Base-by-base conservation (phyloP, 1,140 invertebrate species). In the Marisa cornuarietis region DNA sequence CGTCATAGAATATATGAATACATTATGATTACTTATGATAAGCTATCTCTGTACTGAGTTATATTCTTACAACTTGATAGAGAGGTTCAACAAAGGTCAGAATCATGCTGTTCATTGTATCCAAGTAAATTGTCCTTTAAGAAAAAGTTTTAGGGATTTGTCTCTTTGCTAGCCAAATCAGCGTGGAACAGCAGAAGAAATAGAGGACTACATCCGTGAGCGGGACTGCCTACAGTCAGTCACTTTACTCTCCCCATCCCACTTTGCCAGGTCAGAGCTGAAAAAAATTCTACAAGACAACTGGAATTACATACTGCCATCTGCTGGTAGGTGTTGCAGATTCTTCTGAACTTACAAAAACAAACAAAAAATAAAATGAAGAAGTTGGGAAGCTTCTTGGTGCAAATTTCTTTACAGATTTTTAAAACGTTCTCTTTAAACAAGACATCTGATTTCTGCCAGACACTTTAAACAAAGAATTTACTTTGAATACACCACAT, bases 171-270 rank as follows among this genome's bases (percentile, higher is more conserved):
- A 89, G 87, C 85, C 86, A 26, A 82, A 82, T 18, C 82, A 84
- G 65, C 78, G 85, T 72, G 85, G 85, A 22, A 86, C 85, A 49
- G 77, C 84, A 49, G 87, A 87, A 52, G 86, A 89, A 58, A 85
- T 89, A 31, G 86, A 87, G 71, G 88, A 89, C 69, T 88, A 87
- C 80, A 82, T 87, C 16, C 72, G 85, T 51, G 88, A 89, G 75
- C 83, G 85, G 68, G 85, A 88, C 49, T 82, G 83, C 58, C 81
- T 89, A 16, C 83, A 87, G n/a, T 83, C 85, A 3, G 78, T 89
- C 24, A 89, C 88, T 9, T 80, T 79, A 24, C 74, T 89, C 14
- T 81, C 79, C 20, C 76, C 76, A 8, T 52, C 63, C 18, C 22
- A 14, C 0, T 26, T 65, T 26, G n/a, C 51, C 63, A 69, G 81